Conservation (phyloP, 2,888 invertebrate species). For the Lutraria lutraria region DNA sequence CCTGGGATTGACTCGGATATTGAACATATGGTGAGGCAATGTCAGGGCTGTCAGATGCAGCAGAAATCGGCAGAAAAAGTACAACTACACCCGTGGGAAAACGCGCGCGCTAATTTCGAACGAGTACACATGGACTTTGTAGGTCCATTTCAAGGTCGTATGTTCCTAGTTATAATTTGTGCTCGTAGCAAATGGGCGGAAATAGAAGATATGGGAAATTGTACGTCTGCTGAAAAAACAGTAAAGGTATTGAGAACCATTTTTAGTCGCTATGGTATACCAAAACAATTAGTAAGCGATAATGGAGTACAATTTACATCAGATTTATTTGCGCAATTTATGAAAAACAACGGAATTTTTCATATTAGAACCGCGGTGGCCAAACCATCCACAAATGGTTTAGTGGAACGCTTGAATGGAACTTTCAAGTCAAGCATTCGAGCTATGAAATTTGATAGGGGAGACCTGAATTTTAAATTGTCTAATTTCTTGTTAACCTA, state of each 20-base stretch:
- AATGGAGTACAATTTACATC: conserved; percentile 63
- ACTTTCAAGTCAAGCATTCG: too few relatives aligned
- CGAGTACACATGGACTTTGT: conserved; percentile 75
- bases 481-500: too few relatives aligned
- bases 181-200: conserved; percentile 87
- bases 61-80: conserved; percentile 66
- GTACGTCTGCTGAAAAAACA: conserved; percentile 53
- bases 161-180: conserved; percentile 76
- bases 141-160: conserved; percentile 75
- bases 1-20: conserved; percentile 69
- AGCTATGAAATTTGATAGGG: too few relatives aligned
- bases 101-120: conserved; percentile 66
- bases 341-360: conserved; percentile 59
- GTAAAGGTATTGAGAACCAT: conserved; percentile 49
- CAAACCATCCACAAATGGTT: conserved; percentile 64
- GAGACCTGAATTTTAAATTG: too few relatives aligned
- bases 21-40: conserved; percentile 68
- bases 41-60: conserved; percentile 46
- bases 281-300: conserved; percentile 55
- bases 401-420: conserved; percentile 64
- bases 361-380: conserved; percentile 60
- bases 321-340: too few relatives aligned
- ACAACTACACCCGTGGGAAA: conserved; percentile 76
- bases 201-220: conserved; percentile 71
- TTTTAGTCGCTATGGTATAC: conserved; percentile 63